Evolutionary conservation across 2,113 vertebrate species (phyloP), one percentile per base, ranked within the genome.

Genomic region (Lepus europaeus): DNA sequence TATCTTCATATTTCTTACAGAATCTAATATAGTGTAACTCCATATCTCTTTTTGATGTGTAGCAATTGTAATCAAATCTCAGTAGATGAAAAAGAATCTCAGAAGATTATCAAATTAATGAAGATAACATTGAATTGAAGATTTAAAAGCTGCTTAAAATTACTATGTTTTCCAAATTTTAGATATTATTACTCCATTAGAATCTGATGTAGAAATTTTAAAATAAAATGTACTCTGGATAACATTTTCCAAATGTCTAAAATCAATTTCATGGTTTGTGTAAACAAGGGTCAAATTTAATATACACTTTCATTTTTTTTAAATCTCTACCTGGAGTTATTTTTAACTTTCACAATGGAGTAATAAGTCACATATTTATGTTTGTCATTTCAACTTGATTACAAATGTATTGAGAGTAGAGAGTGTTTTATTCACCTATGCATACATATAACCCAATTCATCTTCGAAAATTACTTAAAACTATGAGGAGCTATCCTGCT

Each of bases 1-100:
- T 93, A 94, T 95, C 79, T 79, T 95, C 89, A 93, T 92, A 92
- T 73, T 93, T 96, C 87, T 92, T 95, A 93, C 68, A 82, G 91
- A 80, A 87, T 78, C 80, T 87, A 94, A 87, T 91, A 87, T 33
- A 78, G 39, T 81, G 16, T 95, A 45, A 96, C 93, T 90, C 85
- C 80, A 84, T 94, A 93, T 91, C 68, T 97, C 90, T 93, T 91
- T 93, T 66, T 66, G 29, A 90, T 85, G 12, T 78, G 51, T 88
- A 93, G 87, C 74, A 93, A 96, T 49, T 89, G 27, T 87, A 95
- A 87, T 91, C 87, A 96, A 92, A 89, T 96, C 56, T 59, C 95
- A 97, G 83, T 6, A 39, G 61, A 69, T 68, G 93, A 69, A 96
- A 94, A 93, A 97, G 70, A 80, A 80, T 31, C 22, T 93, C 63